Base-by-base conservation (phyloP, 2,888 invertebrate species). In the Phyllotreta cruciferae region DNA sequence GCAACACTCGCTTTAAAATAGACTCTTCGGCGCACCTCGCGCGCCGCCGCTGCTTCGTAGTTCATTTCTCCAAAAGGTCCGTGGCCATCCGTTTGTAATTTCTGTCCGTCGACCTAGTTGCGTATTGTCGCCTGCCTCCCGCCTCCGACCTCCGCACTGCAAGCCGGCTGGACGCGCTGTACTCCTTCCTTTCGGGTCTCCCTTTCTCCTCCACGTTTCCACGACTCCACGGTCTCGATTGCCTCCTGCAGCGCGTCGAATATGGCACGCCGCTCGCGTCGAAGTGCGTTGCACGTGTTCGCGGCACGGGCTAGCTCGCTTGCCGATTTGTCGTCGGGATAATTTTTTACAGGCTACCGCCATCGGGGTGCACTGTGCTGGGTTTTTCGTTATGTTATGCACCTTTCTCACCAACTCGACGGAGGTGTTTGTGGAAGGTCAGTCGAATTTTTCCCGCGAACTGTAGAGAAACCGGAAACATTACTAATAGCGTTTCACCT, bases 11-110 rank as follows among this genome's bases (percentile, higher is more conserved):
- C 3, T 41, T 41, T n/a, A 41, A n/a, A n/a, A n/a, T 41, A 41
- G 10, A 41, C 3, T 41, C 4, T 41, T 41, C 2, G 1, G 41
- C 10, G 24, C n/a, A n/a, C n/a, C n/a, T n/a, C n/a, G 36, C 11
- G 41, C 56, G 55, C 54, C 63, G 52, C 64, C 64, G 50, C 54
- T 53, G 61, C 64, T 64, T 54, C 66, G 68, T 68, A 73, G 77
- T 77, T 75, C 74, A 73, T 74, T 77, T 73, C 75, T 74, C 75
- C 67, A 64, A 70, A 71, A 24, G 75, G 76, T 76, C 74, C 71
- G 71, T 77, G 75, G 76, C 75, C 75, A 72, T 66, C 61, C 66
- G 67, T 49, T 66, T 50, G 64, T 65, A 56, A 49, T 49, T 61
- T 24, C 53, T 64, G 56, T 64, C 49, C 64, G 61, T 47, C 75